Evolutionary conservation across 2,888 invertebrate species (phyloP), one percentile per base, ranked within the genome.

Genomic region (Nomada hirtipes): DNA sequence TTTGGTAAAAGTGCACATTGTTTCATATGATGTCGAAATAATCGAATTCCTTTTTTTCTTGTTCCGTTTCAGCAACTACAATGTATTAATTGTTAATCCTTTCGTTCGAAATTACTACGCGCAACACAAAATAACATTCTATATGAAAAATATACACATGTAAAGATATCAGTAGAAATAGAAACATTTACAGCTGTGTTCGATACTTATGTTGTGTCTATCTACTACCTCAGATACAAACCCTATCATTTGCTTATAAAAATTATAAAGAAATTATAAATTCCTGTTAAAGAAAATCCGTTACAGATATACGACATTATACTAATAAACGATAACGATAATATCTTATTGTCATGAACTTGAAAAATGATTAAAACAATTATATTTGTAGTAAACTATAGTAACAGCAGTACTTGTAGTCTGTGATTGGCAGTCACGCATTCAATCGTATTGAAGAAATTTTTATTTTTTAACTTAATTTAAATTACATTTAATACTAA

Each of bases 1-100:
- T 78, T 82, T 70, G 77, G 78, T 82, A 82, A 83, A 83, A 63
- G 71, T 83, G 77, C 60, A 83, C 75, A 78, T 71, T 50, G 55
- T 63, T 76, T 65, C 59, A 26, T 9, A 23, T 55, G 23, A 10
- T 47, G 23, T 59, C 47, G 36, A 36, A 76, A 53, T 42, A 50
- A 71, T 20, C 44, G 18, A 44, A 52, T 64, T 53, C 47, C 44
- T 60, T 52, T 63, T 65, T 47, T 50, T 61, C 47, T 50, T 50
- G 50, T 44, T 73, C 44, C 52, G 26, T 20, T 63, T 4, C 26
- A 44, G 13, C 61, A 69, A 53, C 59, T 55, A 42, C 20, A 70
- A 4, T 61, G 47, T 61, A n/a, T 47, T 52, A 65, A n/a, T 72
- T 72, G 42, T 36, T 29, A 57, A 26, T 52, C 65, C 29, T 50